These are phyloP conservation scores for Ectemnius cavifrons DNA, from an alignment of 2,888 invertebrate genomes.

Conservation along the genomic window DNA sequence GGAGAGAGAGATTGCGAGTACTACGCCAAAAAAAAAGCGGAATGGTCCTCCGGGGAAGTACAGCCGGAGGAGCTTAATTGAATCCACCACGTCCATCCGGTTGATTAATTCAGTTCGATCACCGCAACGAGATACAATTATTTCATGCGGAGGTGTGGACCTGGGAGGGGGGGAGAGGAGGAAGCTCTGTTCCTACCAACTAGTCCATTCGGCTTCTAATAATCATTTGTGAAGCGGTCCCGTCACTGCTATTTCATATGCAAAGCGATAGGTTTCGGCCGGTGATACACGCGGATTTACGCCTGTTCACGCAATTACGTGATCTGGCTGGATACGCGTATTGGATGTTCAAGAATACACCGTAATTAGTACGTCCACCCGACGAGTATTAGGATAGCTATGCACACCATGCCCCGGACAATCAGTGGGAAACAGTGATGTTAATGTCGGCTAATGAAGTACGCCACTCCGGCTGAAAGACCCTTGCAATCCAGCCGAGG, in stretches of 20 bases:
- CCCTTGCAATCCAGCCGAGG: neutral
- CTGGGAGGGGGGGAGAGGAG: constrained; percentile 10
- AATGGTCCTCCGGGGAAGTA: constrained; percentile 13
- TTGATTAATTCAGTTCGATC: constrained; percentile 58
- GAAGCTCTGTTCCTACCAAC: constrained; percentile 21
- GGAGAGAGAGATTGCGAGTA: constrained; percentile 14
- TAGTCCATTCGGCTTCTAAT: constrained; percentile 52
- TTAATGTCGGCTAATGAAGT: too few relatives aligned
- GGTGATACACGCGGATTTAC: constrained; percentile 44
- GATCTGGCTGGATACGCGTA: constrained; percentile 1
- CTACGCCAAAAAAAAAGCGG: constrained; percentile 18
- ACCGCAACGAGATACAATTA: constrained; percentile 56
- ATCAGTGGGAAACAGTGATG: neutral
- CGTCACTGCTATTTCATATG: constrained; percentile 53
- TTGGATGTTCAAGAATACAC: constrained; percentile 10
- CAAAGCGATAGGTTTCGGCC: constrained; percentile 54
- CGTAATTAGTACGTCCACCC: neutral
- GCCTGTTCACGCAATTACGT: constrained; percentile 12
- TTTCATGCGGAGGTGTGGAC: constrained; percentile 53
- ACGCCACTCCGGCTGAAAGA: neutral
- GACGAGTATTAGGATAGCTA: neutral
- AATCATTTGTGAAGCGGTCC: constrained; percentile 52
- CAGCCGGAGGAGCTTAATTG: constrained; percentile 48
- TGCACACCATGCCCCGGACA: neutral
- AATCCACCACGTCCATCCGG: constrained; percentile 46